phyloP scores from a whole-genome alignment of 2,113 vertebrate species.

The Nyctibius bracteatus region DNA sequence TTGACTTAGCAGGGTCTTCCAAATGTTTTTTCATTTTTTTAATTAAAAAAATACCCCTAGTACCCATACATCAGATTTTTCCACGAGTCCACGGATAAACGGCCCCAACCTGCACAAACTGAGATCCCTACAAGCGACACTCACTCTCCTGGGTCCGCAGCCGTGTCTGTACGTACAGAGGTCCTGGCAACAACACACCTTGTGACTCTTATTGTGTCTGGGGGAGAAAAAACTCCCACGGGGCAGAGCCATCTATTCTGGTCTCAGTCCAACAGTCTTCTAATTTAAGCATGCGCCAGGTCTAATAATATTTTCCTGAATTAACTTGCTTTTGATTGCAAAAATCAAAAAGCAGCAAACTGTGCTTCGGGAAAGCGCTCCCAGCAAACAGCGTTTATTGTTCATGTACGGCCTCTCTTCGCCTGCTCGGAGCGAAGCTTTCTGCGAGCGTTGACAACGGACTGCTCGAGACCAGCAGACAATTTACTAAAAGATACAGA shows the following conservation, averaged over 20 bases:
- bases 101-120: background rate
- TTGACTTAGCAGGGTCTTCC: background rate
- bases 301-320: background rate
- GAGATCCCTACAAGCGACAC: rapidly evolving
- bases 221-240: background rate
- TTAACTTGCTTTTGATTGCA: background rate
- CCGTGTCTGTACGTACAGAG: background rate
- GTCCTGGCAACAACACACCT: background rate
- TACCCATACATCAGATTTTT: background rate
- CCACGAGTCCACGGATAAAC: background rate
- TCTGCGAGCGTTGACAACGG: background rate
- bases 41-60: background rate
- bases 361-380: background rate
- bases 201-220: background rate
- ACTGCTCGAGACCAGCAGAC: slow-evolving; percentile 17
- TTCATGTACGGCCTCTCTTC: background rate
- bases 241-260: background rate
- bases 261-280: background rate
- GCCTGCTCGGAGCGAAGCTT: background rate
- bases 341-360: background rate
- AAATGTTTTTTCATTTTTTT: rapidly evolving
- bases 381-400: background rate
- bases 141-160: background rate
- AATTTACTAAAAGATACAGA: slow-evolving; percentile 31
- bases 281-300: background rate